phyloP scores from a whole-genome alignment of 2,888 invertebrate species.

The Augiades crinisus region DNA sequence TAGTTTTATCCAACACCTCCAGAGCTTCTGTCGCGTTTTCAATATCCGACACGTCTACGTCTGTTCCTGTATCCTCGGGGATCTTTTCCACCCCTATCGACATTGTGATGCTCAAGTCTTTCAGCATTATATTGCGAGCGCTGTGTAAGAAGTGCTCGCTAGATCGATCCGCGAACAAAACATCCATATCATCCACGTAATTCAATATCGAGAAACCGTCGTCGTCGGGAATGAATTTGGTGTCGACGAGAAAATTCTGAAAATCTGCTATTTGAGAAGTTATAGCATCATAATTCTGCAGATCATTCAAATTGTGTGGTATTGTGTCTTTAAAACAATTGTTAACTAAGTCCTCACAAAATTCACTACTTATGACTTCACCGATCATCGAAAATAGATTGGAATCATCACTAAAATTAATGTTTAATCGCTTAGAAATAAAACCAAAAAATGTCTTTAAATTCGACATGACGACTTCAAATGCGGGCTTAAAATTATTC shows the following conservation, averaged over 20 bases:
- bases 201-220: conserved; percentile 82
- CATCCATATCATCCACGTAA: conserved; percentile 88
- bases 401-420: conserved; percentile 57
- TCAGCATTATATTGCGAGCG: conserved; percentile 88
- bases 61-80: conserved; percentile 41
- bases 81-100: conserved; percentile 75
- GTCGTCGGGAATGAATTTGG: conserved; percentile 79
- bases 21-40: conserved; percentile 55
- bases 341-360: conserved; percentile 85
- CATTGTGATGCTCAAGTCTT: conserved; percentile 89
- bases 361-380: conserved; percentile 75
- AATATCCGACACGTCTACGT: conserved; percentile 17
- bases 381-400: conserved; percentile 81
- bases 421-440: conserved; percentile 78
- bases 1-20: conserved; percentile 60
- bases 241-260: conserved; percentile 81
- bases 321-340: conserved; percentile 89
- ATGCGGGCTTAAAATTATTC: conserved; percentile 62
- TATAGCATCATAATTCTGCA: conserved; percentile 84
- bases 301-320: conserved; percentile 87
- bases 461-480: conserved; percentile 80
- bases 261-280: conserved; percentile 84
- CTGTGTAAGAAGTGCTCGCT: conserved; percentile 85
- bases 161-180: conserved; percentile 88
- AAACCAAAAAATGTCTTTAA: conserved; percentile 80